Base-by-base conservation (phyloP, 2,797 vertebrate species). In the Chrosomus eos region DNA sequence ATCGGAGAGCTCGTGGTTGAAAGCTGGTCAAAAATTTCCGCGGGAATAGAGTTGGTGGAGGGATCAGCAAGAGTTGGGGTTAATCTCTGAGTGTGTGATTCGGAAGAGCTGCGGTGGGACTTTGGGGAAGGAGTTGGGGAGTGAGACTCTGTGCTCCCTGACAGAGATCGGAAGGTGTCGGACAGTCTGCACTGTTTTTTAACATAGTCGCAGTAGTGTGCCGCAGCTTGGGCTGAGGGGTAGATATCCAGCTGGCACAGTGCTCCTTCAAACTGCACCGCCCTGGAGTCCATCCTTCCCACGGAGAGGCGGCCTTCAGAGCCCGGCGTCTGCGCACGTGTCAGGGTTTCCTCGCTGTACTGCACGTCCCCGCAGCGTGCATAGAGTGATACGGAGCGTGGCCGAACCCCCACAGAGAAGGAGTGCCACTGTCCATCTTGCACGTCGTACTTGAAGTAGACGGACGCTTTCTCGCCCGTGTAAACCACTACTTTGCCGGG, bases 201-300 rank as follows among this genome's bases (percentile, higher is more conserved):
- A 92, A 98, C 91, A 31, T 96, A 96, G 92, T 94, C 94, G 91
- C 98, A 99, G 90, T 99, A 99, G 91, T 96, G 94, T 38, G 94
- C 93, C 89, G 96, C 96, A 85, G 96, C 96, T 94, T 95, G 94
- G 70, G 96, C 95, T 43, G 96, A 96, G 51, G 97, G 97, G 93
- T 99, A 97, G 76, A 99, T 94, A 90, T 99, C 97, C 87, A 99
- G 91, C 91, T 99, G 98, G 91, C 98, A 99, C 82, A 99, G 83
- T 85, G 91, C 91, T 85, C 98, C 98, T 93, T 95, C 94, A 90
- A 99, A 99, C 82, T 94, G 92, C 58, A 92, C 93, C 10, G 97
- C 96, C 89, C 93, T 95, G 89, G 94, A 95, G 93, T 95, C 96
- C 95, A 97, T 96, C 91, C 96, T 97, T 84, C 98, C 98, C 86